Percentiles rank a stretch among this genome's conserved stretches.
Evolutionary conservation across 2,797 vertebrate genomes (phyloP).

Genomic region (Gorsachius magnificus): DNA sequence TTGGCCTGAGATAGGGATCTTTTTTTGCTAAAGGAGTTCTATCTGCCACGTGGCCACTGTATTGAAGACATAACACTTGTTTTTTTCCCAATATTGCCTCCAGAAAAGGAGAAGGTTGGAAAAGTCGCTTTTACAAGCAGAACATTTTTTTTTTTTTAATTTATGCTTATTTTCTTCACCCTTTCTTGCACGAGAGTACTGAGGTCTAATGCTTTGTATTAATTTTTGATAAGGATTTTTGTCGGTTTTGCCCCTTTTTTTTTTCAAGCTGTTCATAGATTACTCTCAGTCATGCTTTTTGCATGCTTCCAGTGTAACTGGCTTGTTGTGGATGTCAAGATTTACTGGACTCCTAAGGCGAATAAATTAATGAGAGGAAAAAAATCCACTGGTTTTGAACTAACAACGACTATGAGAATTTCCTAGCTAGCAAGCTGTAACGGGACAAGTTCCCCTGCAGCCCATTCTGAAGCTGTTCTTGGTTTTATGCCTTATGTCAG

Average conservation of each 20-base stretch:
- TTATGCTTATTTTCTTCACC: background rate
- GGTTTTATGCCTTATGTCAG: background rate
- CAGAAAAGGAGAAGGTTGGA: background rate
- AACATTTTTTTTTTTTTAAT: background rate
- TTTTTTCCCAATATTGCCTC: background rate
- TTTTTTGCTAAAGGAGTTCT: background rate
- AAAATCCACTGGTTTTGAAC: background rate
- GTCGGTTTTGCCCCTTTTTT: background rate
- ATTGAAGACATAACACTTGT: background rate
- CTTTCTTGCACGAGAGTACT: background rate
- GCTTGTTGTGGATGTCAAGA: background rate
- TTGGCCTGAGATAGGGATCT: background rate
- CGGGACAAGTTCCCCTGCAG: background rate
- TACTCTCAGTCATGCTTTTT: background rate
- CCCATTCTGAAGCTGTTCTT: background rate
- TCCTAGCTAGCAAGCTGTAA: background rate
- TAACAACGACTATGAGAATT: background rate
- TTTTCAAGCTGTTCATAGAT: background rate
- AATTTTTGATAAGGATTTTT: background rate
- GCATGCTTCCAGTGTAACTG: background rate
- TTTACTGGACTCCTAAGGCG: background rate
- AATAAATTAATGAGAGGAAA: background rate
- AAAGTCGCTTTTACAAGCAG: background rate
- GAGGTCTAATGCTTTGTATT: background rate
- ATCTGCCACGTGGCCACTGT: background rate